Evolutionary conservation across 1,140 invertebrate genomes (phyloP).

Genomic region (Plutomurus gul): DNA sequence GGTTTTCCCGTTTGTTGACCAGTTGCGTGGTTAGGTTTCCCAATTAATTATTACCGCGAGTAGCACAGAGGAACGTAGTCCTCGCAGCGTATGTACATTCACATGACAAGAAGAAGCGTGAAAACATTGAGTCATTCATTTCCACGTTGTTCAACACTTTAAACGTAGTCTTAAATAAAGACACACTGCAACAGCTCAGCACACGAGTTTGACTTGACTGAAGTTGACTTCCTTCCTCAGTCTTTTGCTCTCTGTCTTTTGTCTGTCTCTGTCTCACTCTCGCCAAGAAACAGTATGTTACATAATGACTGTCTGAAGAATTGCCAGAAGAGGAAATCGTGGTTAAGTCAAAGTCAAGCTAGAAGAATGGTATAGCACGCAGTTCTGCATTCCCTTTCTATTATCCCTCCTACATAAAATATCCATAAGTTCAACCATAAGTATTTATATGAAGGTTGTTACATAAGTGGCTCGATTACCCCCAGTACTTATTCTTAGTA

Average conservation of each 20-base stretch:
- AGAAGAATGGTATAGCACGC: background rate
- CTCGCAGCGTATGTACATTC: background rate
- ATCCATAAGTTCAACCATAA: background rate
- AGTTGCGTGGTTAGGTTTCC: background rate
- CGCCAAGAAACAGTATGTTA: constrained; percentile 7
- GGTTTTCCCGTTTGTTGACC: background rate
- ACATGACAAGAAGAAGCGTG: too few relatives aligned
- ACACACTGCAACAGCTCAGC: too few relatives aligned
- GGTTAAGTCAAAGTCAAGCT: background rate
- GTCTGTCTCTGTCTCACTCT: background rate
- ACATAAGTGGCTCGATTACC: too few relatives aligned
- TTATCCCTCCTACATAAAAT: constrained; percentile 1
- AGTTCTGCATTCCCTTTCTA: too few relatives aligned
- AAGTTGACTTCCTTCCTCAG: too few relatives aligned
- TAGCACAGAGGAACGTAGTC: background rate
- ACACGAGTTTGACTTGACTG: too few relatives aligned
- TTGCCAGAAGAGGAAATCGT: constrained; percentile 1
- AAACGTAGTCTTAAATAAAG: too few relatives aligned
- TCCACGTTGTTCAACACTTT: too few relatives aligned
- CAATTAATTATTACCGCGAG: background rate
- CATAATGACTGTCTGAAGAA: background rate
- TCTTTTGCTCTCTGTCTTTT: background rate
- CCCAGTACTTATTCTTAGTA: too few relatives aligned
- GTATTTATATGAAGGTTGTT: too few relatives aligned
- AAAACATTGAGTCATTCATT: too few relatives aligned